Evolutionary conservation across 2,888 invertebrate species (phyloP), one percentile per base, ranked within the genome.

Genomic region (Embidobia sp.): DNA sequence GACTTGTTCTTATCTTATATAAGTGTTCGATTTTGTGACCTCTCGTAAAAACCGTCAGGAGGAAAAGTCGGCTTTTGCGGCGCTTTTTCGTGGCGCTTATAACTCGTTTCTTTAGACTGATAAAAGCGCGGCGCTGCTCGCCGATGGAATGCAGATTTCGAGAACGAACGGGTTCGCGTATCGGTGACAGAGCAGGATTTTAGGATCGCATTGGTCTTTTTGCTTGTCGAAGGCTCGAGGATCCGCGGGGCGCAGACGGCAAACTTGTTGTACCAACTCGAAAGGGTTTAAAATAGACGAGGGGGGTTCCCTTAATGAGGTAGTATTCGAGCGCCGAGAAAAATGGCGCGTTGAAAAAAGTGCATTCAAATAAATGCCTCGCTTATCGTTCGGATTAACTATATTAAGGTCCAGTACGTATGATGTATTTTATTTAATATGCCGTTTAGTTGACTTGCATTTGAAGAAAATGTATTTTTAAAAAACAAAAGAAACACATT

Each of bases 151-250:
- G 70, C 61, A 70, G 61, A 70, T 61, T 70, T 70, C 59, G 69
- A 26, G 59, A 66, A 53, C 69, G 69, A 69, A 69, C 69, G 69
- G 37, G 69, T 59, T 69, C 70, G 44, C 61, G 44, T 44, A 44
- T 61, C 51, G 44, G 70, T 61, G 70, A 70, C 70, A 53, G 69
- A 69, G 70, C 70, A 59, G 61, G 44, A 70, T 70, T 69, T 61
- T 70, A 51, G 70, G 70, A 59, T 70, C 70, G 27, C 18, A 35
- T 70, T 70, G 61, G 35, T 70, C 16, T 70, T 70, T 19, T 59
- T 70, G 29, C 11, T 10, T 10, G 11, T 1, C 16, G 40, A 40
- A 13, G 37, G 13, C 15, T n/a, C 33, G 46, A 59, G 33, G 22
- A 33, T 37, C 18, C 31, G 61, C 29, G 63, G 31, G 55, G 18